Conservation (phyloP, 2,888 invertebrate genomes). For the Callyntrura guangdongensis region DNA sequence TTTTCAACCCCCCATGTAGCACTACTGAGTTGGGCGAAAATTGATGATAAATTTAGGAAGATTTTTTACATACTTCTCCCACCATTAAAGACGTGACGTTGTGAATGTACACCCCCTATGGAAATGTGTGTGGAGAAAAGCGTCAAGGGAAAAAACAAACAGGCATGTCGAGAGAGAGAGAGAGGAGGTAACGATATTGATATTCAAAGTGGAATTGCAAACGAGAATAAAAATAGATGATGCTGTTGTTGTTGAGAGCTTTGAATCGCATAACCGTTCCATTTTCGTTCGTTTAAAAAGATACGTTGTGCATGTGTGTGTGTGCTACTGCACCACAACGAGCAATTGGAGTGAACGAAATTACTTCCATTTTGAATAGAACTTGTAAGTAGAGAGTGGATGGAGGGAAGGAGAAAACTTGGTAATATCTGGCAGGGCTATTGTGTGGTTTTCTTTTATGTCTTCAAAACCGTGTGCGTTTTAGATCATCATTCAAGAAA, state of each 20-base stretch:
- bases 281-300: not conserved
- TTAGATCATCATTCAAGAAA: not conserved
- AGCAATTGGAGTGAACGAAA: not conserved
- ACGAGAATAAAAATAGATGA: conserved; percentile 40
- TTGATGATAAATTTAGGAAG: too few relatives aligned
- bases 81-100: too few relatives aligned
- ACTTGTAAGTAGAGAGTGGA: not conserved
- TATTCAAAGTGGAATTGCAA: conserved; percentile 31
- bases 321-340: not conserved
- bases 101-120: not conserved
- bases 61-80: too few relatives aligned
- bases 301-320: not conserved
- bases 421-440: not conserved
- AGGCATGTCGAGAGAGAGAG: not conserved
- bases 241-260: too few relatives aligned
- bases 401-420: not conserved
- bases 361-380: not conserved
- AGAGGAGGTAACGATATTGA: conserved; percentile 37
- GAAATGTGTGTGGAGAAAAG: not conserved
- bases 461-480: not conserved
- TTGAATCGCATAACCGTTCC: too few relatives aligned
- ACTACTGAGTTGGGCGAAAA: too few relatives aligned
- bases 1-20: too few relatives aligned
- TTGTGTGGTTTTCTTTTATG: conserved; percentile 34
- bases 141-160: not conserved